phyloP scores from a whole-genome alignment of 1,140 invertebrate genomes.

The Holotrichia oblita region DNA sequence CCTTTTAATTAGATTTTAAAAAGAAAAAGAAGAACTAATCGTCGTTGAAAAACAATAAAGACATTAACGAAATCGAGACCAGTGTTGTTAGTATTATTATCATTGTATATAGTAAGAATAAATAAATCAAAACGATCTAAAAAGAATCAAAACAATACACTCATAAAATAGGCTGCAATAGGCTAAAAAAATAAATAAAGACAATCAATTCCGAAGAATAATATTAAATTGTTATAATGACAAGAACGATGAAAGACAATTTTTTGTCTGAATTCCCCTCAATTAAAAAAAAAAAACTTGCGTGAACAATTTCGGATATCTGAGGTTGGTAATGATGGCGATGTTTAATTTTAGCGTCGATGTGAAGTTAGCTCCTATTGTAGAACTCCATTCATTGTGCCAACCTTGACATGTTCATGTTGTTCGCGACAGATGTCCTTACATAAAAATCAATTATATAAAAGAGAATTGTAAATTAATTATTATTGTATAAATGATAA shows the following conservation, averaged over 20 bases:
- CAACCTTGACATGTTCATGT: neutral
- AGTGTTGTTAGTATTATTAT: too few species aligned
- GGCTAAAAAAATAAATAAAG: neutral
- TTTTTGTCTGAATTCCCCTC: too few species aligned
- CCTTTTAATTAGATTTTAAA: neutral
- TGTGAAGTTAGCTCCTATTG: neutral
- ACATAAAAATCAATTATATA: constrained; percentile 18
- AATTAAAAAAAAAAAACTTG: neutral
- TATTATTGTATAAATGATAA: neutral
- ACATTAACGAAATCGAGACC: too few species aligned
- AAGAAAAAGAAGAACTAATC: too few species aligned
- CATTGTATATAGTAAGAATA: neutral
- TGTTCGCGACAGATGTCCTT: neutral
- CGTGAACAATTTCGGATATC: neutral
- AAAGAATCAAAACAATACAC: too few species aligned
- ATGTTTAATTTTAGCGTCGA: neutral
- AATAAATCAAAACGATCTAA: neutral
- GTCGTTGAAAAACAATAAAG: too few species aligned
- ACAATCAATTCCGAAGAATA: neutral
- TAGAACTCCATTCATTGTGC: neutral
- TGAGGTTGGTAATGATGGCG: neutral
- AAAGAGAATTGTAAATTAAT: neutral
- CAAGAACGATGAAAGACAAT: too few species aligned
- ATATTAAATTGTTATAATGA: too few species aligned
- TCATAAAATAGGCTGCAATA: neutral